Percentiles rank a stretch among this genome's conserved stretches.
Evolutionary conservation across 2,797 vertebrate species (phyloP).

Genomic region (Falco concolor): DNA sequence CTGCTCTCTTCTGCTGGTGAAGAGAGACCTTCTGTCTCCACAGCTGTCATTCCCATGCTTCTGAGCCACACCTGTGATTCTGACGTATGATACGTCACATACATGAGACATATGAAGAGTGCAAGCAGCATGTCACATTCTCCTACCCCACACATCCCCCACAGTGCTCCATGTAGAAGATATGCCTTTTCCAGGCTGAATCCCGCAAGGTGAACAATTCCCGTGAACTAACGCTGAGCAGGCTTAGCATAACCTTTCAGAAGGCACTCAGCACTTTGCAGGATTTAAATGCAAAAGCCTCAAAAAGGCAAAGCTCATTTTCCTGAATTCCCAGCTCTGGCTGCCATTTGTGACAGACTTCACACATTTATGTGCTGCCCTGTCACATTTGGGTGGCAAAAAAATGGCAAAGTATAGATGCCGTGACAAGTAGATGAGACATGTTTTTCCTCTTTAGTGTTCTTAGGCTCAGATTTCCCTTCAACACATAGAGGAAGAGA

Average conservation of each 20-base stretch:
- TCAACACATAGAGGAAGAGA: constrained; percentile 55
- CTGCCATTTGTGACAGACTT: constrained; percentile 67
- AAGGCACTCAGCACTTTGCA: constrained; percentile 32
- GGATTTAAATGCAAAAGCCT: constrained; percentile 58
- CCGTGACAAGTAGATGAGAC: constrained; percentile 62
- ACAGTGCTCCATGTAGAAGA: background rate
- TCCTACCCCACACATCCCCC: background rate
- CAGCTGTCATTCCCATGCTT: background rate
- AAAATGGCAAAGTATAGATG: constrained; percentile 67
- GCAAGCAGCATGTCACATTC: background rate
- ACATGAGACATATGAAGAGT: background rate
- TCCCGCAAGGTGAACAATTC: constrained; percentile 11
- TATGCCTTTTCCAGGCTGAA: constrained; percentile 12
- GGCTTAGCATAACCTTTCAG: constrained; percentile 32
- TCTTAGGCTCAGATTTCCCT: constrained; percentile 52
- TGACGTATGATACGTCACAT: background rate
- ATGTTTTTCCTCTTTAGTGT: constrained; percentile 63
- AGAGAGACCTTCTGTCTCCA: background rate
- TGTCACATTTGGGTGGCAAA: constrained; percentile 66
- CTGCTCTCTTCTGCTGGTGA: fast-evolving
- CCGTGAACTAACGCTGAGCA: background rate
- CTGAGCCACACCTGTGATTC: background rate
- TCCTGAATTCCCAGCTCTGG: constrained; percentile 58
- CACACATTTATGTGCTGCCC: constrained; percentile 65
- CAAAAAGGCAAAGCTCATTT: constrained; percentile 62